Percentiles rank a stretch among this genome's conserved stretches.
Conservation (phyloP, 2,113 vertebrate species). For the Laterallus jamaicensis region DNA sequence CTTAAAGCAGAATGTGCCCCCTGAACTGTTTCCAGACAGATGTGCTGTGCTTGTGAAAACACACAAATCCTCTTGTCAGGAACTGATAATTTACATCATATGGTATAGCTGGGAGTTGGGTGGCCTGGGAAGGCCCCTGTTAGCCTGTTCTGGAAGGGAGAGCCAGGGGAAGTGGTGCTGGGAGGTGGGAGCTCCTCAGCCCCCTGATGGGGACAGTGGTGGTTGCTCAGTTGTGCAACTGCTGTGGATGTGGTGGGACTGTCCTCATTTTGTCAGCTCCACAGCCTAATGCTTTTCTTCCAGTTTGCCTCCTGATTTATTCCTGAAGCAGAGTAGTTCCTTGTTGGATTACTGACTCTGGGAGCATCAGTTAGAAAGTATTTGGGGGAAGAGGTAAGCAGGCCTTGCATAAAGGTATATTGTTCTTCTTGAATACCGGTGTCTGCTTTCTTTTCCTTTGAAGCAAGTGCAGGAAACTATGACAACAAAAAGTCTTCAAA, state of each 20-base stretch:
- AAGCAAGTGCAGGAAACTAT: neutral
- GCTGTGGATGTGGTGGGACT: neutral
- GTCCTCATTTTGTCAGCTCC: neutral
- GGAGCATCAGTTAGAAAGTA: neutral
- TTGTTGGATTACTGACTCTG: neutral
- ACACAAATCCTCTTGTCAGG: neutral
- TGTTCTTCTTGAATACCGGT: neutral
- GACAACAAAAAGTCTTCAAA: neutral
- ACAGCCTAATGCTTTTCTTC: neutral
- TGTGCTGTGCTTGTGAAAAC: neutral
- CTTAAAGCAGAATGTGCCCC: neutral
- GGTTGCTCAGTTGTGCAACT: neutral
- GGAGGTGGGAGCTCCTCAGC: neutral
- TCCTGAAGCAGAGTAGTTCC: neutral
- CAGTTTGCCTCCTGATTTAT: neutral
- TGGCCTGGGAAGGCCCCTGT: neutral
- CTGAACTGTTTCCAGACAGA: neutral
- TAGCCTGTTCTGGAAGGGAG: neutral
- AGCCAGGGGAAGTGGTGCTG: fast-evolving
- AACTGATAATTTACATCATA: neutral
- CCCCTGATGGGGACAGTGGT: fast-evolving
- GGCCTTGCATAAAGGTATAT: neutral
- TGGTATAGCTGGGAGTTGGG: neutral
- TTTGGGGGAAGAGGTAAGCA: neutral
- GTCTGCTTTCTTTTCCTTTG: neutral